Percentiles rank a stretch among this genome's conserved stretches.
Conservation (phyloP, 2,113 vertebrate genomes). For the Varanus salvator region DNA sequence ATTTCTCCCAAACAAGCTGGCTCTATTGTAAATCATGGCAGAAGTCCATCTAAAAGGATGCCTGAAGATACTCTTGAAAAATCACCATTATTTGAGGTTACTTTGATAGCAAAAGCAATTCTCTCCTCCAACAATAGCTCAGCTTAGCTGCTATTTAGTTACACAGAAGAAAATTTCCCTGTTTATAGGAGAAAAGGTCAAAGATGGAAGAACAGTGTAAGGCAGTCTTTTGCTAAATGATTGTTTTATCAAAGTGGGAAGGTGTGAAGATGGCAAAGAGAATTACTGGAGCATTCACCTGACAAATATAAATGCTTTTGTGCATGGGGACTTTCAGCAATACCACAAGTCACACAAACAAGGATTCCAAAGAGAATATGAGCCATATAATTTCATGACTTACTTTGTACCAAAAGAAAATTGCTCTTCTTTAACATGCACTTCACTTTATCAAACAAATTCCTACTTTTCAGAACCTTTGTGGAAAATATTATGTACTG, state of each 20-base stretch:
- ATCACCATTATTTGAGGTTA: conserved; percentile 71
- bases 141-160: conserved; percentile 78
- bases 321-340: conserved; percentile 69
- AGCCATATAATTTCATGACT: conserved; percentile 41
- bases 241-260: conserved; percentile 73
- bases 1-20: conserved; percentile 2
- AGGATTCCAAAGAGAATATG: conserved; percentile 46
- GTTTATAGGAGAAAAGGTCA: conserved; percentile 65
- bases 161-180: conserved; percentile 73
- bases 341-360: conserved; percentile 58
- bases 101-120: conserved; percentile 77
- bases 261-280: conserved; percentile 72
- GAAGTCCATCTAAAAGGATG: not conserved
- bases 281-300: conserved; percentile 74
- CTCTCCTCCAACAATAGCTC: conserved; percentile 71
- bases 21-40: conserved; percentile 19
- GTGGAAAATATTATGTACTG: conserved; percentile 50
- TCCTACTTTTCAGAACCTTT: conserved; percentile 44
- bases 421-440: conserved; percentile 29
- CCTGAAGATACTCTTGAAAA: conserved; percentile 57
- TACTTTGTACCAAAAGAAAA: conserved; percentile 43
- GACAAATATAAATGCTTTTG: conserved; percentile 65
- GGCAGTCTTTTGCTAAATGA: conserved; percentile 72
- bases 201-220: conserved; percentile 71
- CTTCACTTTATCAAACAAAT: conserved; percentile 28